Base-by-base conservation (phyloP, 2,113 vertebrate species). In the Hiodon alosoides region DNA sequence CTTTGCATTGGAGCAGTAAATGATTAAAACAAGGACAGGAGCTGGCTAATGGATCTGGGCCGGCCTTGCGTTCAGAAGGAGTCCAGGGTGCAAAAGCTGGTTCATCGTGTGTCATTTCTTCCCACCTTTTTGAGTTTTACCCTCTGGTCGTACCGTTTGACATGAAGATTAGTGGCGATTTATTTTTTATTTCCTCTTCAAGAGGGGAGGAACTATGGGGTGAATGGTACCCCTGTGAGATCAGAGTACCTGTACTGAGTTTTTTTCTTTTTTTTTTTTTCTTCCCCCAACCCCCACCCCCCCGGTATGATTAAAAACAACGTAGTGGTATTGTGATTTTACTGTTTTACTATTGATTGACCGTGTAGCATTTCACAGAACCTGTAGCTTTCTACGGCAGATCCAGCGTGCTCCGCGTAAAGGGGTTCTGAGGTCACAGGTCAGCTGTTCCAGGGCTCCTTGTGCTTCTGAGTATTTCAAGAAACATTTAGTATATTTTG, bases 311-410 rank as follows among this genome's bases (percentile, higher is more conserved):
- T 81, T 76, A 84, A 67, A 57, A 57, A 57, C 6, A 78, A 81
- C 87, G 89, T 94, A 89, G 91, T 91, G 90, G 89, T 94, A 87
- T 92, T 88, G 93, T 96, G 93, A 93, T 93, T 94, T 94, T 93
- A 92, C 82, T 87, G 91, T 94, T 95, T 92, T 90, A 31, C 31
- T 31, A 92, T 91, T 88, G 89, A 90, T 83, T 93, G 90, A 90
- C 91, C 80, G 86, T 92, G 90, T 93, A 92, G 90, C 92, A 88
- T 92, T 92, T 94, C 89, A 91, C 91, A 86, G 89, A 89, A 89
- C 91, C 93, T 90, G 55, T 89, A 85, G 90, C 90, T 90, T n/a
- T 81, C 76, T 90, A 84, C 85, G 81, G 90, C 89, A 87, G 85
- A 86, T 93, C 90, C 90, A 85, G 91, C 87, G 88, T 88, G 87